Evolutionary conservation across 2,113 vertebrate species (phyloP), one percentile per base, ranked within the genome.

Genomic region (Myrmecophaga tridactyla): DNA sequence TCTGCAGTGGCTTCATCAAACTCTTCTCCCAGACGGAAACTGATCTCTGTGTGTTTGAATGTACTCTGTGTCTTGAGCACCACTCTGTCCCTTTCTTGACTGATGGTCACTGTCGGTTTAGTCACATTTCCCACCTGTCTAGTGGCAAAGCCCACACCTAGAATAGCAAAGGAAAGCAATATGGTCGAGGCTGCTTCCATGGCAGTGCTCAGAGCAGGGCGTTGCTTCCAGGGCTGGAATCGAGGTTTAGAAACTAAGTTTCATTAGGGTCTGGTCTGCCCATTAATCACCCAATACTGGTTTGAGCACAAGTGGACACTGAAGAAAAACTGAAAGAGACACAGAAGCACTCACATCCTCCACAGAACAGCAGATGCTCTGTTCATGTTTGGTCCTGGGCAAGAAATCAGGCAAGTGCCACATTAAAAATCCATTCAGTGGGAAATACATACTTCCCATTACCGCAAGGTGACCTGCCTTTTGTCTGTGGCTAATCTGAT

Each of bases 31-130:
- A 99, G 98, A 51, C 98, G 99, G 98, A 99, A 99, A 94, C 98
- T 98, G 97, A 99, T 99, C 98, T 99, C 99, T 41, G 99, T 99
- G 97, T 99, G 99, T 96, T 99, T 99, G 98, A 99, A 99, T 88
- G 99, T 99, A 97, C 99, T 99, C 92, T 99, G 99, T 72, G 99
- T 99, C 96, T 97, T 99, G 89, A 99, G 97, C 77, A 98, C 96
- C 95, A 99, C 98, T 98, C 99, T 99, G 96, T 99, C 99, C 0
- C 98, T 99, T 70, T 99, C 99, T 96, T 99, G 98, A 97, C 98
- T 98, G 98, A 99, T 99, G 96, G 99, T 98, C 31, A 99, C 98
- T 0, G 99, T 99, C 12, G 99, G 99, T 92, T 99, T 99, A 56
- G 99, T 99, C 93, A 99, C 99, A 77, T 99, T 99, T 7, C 99